These are phyloP conservation scores for Muntiacus muntjak DNA, from an alignment of 2,113 vertebrate genomes.

Conservation along the genomic window DNA sequence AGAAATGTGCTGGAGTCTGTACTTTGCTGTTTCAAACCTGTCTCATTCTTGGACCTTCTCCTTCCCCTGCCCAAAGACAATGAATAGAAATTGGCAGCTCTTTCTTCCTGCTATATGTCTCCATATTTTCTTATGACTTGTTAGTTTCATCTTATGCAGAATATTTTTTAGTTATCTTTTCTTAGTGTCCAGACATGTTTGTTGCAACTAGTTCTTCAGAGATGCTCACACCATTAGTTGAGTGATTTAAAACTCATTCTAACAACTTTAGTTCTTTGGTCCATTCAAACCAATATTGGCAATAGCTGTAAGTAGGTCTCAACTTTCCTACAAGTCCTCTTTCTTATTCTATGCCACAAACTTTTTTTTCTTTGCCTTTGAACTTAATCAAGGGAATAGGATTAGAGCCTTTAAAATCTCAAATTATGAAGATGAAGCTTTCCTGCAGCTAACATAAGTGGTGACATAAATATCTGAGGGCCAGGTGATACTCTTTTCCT, in stretches of 20 bases:
- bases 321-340: background rate
- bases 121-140: background rate
- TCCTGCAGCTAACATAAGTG: background rate
- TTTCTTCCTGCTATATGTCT: background rate
- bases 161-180: slow-evolving; percentile 13
- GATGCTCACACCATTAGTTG: background rate
- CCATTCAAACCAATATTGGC: background rate
- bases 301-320: slow-evolving; percentile 12
- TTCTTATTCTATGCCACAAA: slow-evolving; percentile 31
- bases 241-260: background rate
- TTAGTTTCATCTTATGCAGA: slow-evolving; percentile 2
- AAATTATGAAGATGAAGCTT: background rate
- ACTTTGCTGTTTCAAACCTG: background rate
- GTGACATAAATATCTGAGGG: background rate
- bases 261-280: background rate
- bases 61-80: background rate
- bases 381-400: background rate
- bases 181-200: background rate
- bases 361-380: background rate
- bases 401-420: background rate
- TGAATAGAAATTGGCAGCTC: background rate
- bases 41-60: background rate
- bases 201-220: background rate
- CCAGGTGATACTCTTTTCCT: background rate
- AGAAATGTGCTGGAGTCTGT: background rate